Evolutionary conservation across 2,797 vertebrate genomes (phyloP), one percentile per base, ranked within the genome.

Genomic region (Melanotaenia trifasciata): DNA sequence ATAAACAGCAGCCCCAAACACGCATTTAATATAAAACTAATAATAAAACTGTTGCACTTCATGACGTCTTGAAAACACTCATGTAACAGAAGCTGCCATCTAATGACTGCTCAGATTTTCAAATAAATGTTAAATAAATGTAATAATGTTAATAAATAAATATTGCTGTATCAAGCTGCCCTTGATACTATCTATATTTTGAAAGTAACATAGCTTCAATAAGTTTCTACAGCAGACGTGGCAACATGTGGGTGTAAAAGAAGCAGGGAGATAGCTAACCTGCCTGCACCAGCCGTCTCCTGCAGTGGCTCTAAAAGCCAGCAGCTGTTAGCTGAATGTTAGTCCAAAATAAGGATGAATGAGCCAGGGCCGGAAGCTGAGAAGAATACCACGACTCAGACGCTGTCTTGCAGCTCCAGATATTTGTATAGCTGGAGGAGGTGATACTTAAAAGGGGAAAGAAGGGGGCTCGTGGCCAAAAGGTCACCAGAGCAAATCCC

Each of bases 381-480:
- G 66, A 43, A 74, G 69, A 73, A 75, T n/a, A 84, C n/a, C 54
- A 58, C 87, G 86, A 91, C 74, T 90, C 86, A 89, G 77, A 73
- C 28, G 0, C 18, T 3, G 56, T 70, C 67, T 71, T 4, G 1
- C 24, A 18, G 66, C 58, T 59, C 11, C 0, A 68, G 50, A 66
- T 79, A 71, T 81, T 65, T 50, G 50, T 50, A 56, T 26, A 67
- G 60, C 65, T 73, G 58, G 30, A 67, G 26, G 64, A 75, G n/a
- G 22, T 58, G 3, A 28, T 33, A 14, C 22, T 71, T 74, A 47
- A 53, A 24, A 74, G 36, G 30, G 18, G 36, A 75, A 70, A 65
- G 26, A 75, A 74, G 24, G 4, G 1, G 57, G 14, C 22, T 58
- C 0, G 0, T 16, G 51, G 67, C 59, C 56, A 67, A 63, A 72